Percentiles rank a stretch among this genome's conserved stretches.
Evolutionary conservation across 2,888 invertebrate genomes (phyloP).

Genomic region (Crepidodera aurea): DNA sequence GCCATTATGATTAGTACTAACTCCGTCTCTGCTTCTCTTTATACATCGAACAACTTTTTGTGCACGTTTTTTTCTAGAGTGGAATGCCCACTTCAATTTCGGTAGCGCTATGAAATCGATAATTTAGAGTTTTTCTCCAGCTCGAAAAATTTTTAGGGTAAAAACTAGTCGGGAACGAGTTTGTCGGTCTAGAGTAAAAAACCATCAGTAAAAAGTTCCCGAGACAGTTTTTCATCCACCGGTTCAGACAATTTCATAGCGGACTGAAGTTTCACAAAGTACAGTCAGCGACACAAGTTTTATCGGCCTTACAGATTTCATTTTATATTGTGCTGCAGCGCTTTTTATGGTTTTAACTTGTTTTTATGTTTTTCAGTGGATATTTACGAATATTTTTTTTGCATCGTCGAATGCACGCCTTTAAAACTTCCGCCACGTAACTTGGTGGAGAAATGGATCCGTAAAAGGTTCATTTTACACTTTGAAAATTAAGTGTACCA

Average conservation of each 20-base stretch:
- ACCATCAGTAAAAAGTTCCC: slow-evolving; percentile 57
- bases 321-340: slow-evolving; percentile 16
- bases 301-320: slow-evolving; percentile 32
- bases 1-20: slow-evolving; percentile 1
- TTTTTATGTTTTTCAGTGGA: neutral
- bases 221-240: slow-evolving; percentile 59
- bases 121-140: slow-evolving; percentile 55
- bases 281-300: slow-evolving; percentile 43
- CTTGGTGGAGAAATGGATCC: no score
- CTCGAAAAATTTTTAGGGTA: slow-evolving; percentile 57
- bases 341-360: slow-evolving; percentile 7
- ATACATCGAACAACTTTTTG: slow-evolving; percentile 46
- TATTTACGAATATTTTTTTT: neutral
- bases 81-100: slow-evolving; percentile 56
- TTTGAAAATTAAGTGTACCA: no score
- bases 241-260: slow-evolving; percentile 58
- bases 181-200: slow-evolving; percentile 51
- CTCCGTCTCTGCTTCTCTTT: slow-evolving; percentile 31
- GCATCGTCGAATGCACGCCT: neutral
- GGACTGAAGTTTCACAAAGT: slow-evolving; percentile 46
- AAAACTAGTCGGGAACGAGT: slow-evolving; percentile 60
- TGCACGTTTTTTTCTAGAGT: slow-evolving; percentile 44
- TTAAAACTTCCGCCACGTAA: no score
- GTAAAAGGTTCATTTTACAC: no score
- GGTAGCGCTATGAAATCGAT: slow-evolving; percentile 55